Percentiles rank a stretch among this genome's conserved stretches.
Conservation (phyloP, 2,113 vertebrate species). For the Furnarius figulus region DNA sequence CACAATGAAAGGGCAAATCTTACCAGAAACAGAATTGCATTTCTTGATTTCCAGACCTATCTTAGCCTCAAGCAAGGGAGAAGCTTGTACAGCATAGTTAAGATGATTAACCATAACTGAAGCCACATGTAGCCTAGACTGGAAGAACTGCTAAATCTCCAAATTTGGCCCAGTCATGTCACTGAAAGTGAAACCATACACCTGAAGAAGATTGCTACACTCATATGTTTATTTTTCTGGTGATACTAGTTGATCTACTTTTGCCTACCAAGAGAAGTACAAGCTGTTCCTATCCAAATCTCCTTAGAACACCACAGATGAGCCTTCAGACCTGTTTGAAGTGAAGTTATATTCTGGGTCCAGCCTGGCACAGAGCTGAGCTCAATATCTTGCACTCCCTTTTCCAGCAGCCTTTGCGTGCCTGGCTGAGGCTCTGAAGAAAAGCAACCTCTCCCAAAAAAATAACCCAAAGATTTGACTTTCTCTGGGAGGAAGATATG, state of each 20-base stretch:
- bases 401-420: fast-evolving
- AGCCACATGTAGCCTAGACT: background rate
- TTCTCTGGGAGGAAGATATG: background rate
- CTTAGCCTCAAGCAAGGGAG: slow-evolving; percentile 32
- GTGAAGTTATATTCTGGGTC: background rate
- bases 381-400: background rate
- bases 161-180: slow-evolving; percentile 18
- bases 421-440: background rate
- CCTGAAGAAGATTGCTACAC: slow-evolving; percentile 12
- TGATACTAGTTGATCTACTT: background rate
- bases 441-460: fast-evolving
- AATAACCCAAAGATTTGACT: background rate
- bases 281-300: background rate
- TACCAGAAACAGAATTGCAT: background rate
- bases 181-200: background rate
- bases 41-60: slow-evolving; percentile 8
- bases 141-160: background rate
- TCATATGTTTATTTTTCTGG: background rate
- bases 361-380: background rate
- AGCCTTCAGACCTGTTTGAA: background rate
- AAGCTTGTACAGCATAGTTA: background rate
- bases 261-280: background rate
- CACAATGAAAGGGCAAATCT: background rate
- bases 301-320: background rate
- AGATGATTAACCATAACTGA: background rate